Percentiles rank a stretch among this genome's conserved stretches.
phyloP scores from a whole-genome alignment of 2,888 invertebrate species.

The Neelides folsomi region DNA sequence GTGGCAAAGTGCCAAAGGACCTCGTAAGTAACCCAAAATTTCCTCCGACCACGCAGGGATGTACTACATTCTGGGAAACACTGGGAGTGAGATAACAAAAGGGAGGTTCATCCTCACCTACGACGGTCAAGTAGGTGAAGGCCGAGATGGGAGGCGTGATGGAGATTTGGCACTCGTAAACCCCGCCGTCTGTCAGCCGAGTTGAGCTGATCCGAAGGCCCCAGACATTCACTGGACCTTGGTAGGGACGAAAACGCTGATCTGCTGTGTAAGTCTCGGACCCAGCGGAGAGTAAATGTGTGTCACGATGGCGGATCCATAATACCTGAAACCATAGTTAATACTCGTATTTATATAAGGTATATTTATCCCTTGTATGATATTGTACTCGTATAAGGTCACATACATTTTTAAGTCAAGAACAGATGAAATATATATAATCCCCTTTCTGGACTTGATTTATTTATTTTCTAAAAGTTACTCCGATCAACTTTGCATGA shows the following conservation, averaged over 20 bases:
- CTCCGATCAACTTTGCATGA: no score
- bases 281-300: constrained; percentile 30
- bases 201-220: constrained; percentile 30
- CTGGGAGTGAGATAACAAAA: background rate
- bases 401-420: no score
- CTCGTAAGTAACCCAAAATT: no score
- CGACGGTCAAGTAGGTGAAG: constrained; percentile 32
- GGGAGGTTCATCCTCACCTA: constrained; percentile 22
- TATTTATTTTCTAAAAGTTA: no score
- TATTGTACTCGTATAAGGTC: no score
- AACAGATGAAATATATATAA: no score
- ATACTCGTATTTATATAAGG: no score
- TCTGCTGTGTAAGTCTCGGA: constrained; percentile 31
- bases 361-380: no score
- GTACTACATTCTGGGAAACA: no score
- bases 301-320: constrained; percentile 32
- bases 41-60: no score
- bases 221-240: constrained; percentile 27
- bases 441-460: no score
- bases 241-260: constrained; percentile 30
- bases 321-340: constrained; percentile 24
- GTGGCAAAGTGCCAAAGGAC: no score
- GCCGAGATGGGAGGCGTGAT: constrained; percentile 32
- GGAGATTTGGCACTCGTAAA: constrained; percentile 32
- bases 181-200: constrained; percentile 28